Evolutionary conservation across 2,888 invertebrate species (phyloP), one percentile per base, ranked within the genome.

Genomic region (Philopedon plagiatum): DNA sequence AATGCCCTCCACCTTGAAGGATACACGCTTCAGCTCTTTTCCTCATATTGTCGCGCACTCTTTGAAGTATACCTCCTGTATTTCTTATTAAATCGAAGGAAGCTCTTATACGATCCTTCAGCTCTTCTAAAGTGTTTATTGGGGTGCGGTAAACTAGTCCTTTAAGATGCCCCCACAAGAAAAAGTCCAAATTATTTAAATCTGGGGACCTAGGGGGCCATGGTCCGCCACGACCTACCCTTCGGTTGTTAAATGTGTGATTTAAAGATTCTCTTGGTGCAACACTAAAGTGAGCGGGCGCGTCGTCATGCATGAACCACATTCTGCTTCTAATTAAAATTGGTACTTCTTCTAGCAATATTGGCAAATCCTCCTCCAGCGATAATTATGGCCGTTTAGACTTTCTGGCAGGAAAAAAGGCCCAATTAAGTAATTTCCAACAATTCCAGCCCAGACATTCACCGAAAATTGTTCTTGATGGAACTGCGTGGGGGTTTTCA

Each of bases 221-320:
- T 7, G 34, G 34, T 37, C 34, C 34, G 9, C 34, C 11, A 37
- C 34, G 34, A 37, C 34, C 34, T 9, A 37, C 34, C 34, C 34
- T 7, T 37, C 34, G 34, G 34, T 37, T 37, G 29, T 29, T 29
- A 29, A 29, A 37, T 37, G 11, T 37, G 9, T 37, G 5, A 8
- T 37, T 11, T 37, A 8, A 11, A 37, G 4, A 8, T 11, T 37
- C 11, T 37, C 34, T 37, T 8, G 8, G 2, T 37, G 4, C n/a
- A 7, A 21, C 5, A 69, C 77, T 74, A 34, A 75, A 79, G 67
- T 80, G 79, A 11, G 78, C 73, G 67, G 75, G 76, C 26, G 74
- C 76, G 37, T 78, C 76, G 85, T 86, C 60, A 34, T 76, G 74
- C 73, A 76, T 73, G 68, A 75, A 78, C 75, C 78, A 76, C 76